Evolutionary conservation across 2,113 vertebrate species (phyloP), one percentile per base, ranked within the genome.

Genomic region (Thalassoma bifasciatum): DNA sequence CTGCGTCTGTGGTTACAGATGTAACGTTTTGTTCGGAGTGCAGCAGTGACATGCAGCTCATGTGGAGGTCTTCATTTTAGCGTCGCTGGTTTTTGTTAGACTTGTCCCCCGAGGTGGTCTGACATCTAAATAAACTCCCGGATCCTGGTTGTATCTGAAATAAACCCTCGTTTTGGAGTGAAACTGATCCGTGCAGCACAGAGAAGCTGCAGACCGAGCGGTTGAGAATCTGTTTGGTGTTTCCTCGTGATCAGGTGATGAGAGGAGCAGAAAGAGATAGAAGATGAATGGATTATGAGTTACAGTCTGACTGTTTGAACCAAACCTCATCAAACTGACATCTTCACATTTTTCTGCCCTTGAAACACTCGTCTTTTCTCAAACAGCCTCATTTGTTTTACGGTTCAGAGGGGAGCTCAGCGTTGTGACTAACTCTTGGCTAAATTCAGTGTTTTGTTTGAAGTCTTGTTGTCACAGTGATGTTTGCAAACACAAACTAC

Each of bases 1-100:
- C 21, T 24, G 60, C 80, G 17, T 5, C 7, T 62, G 76, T 42
- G 73, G 80, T 72, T 7, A 40, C 44, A 69, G 67, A 83, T 10
- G 60, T 79, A 50, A 81, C 52, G 73, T 66, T 66, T 69, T 23
- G 49, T 34, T 75, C 23, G 12, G 37, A 57, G 62, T 22, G 0
- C 19, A 47, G 68, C 5, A 40, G 52, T 61, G 65, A 73, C 59
- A 51, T 56, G 72, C 1, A 47, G 68, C 38, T 72, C 21, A 49
- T 30, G 52, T 22, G 10, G 40, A 72, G 5, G 24, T 16, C 57
- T 77, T 59, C 11, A 77, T 77, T 81, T 67, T 13, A 58, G 66
- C 76, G 54, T 22, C 53, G 26, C 30, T 30, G 14, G 22, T 44
- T 58, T 21, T 23, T n/a, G 13, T 51, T 4, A 26, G 63, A 8